A percentile compares a stretch with the other conserved stretches of the same genome.
Evolutionary conservation across 2,797 vertebrate species (phyloP).

Genomic region (Macropodus opercularis): DNA sequence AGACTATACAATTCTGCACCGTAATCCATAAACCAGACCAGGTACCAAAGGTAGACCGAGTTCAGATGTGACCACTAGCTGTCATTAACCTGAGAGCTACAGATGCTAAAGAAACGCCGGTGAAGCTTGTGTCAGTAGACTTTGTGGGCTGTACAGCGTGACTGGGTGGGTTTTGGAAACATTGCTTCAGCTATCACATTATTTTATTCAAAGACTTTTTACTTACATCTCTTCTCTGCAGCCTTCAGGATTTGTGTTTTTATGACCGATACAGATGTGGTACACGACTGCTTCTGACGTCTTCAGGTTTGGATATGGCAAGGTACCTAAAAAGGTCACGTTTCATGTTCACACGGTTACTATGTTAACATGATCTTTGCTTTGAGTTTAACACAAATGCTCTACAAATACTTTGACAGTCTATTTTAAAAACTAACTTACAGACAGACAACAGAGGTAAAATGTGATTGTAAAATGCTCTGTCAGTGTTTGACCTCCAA

Average conservation of each 20-base stretch:
- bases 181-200: neutral
- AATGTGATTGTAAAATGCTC: too few relatives aligned
- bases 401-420: too few relatives aligned
- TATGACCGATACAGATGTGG: conserved; percentile 77
- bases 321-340: conserved; percentile 58
- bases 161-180: neutral
- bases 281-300: conserved; percentile 78
- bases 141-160: neutral
- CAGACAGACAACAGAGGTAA: too few relatives aligned
- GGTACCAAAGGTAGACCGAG: too few relatives aligned
- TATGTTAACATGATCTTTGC: too few relatives aligned
- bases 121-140: too few relatives aligned
- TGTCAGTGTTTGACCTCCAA: too few relatives aligned
- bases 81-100: neutral
- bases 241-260: conserved; percentile 73
- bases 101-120: neutral
- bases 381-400: too few relatives aligned
- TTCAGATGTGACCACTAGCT: too few relatives aligned
- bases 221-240: conserved; percentile 82
- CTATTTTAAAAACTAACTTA: too few relatives aligned
- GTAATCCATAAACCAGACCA: too few relatives aligned
- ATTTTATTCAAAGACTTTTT: neutral
- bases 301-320: conserved; percentile 76
- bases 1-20: neutral
- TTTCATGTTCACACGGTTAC: too few relatives aligned